Conservation (phyloP, 2,797 vertebrate species). For the Coranthus polyacanthus region DNA sequence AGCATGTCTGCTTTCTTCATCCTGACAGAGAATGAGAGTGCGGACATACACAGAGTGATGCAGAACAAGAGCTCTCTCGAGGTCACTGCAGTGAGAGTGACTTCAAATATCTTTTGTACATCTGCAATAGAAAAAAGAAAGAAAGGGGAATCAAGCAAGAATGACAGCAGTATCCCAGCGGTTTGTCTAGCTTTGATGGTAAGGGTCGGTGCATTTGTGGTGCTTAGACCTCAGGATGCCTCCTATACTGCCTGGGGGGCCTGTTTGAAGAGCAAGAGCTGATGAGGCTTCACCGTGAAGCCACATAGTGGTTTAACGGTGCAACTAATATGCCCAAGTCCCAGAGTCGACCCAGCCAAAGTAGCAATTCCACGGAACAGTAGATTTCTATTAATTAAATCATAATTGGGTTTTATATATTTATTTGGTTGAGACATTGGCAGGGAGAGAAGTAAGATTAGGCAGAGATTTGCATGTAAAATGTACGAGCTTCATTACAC, state of each 20-base stretch:
- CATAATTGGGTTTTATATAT: slow-evolving; percentile 90
- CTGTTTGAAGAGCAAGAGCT: slow-evolving; percentile 78
- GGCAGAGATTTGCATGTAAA: slow-evolving; percentile 89
- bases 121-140: slow-evolving; percentile 45
- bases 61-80: slow-evolving; percentile 66
- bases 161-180: slow-evolving; percentile 61
- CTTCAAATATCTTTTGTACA: slow-evolving; percentile 61
- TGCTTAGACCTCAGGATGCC: slow-evolving; percentile 79
- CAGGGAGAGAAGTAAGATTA: slow-evolving; percentile 85
- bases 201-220: slow-evolving; percentile 74
- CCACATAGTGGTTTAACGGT: slow-evolving; percentile 76
- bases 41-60: slow-evolving; percentile 41
- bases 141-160: slow-evolving; percentile 39
- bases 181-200: slow-evolving; percentile 65
- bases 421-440: slow-evolving; percentile 87
- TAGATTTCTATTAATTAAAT: slow-evolving; percentile 90
- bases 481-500: slow-evolving; percentile 88
- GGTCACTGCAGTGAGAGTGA: slow-evolving; percentile 58
- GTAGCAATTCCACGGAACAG: slow-evolving; percentile 83
- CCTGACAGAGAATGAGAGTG: slow-evolving; percentile 75
- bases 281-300: slow-evolving; percentile 79
- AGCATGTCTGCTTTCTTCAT: slow-evolving; percentile 78
- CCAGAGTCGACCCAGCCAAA: slow-evolving; percentile 76
- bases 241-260: slow-evolving; percentile 72
- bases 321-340: slow-evolving; percentile 79